Conservation (phyloP, 1,140 invertebrate genomes). For the Odontomachus brunneus region DNA sequence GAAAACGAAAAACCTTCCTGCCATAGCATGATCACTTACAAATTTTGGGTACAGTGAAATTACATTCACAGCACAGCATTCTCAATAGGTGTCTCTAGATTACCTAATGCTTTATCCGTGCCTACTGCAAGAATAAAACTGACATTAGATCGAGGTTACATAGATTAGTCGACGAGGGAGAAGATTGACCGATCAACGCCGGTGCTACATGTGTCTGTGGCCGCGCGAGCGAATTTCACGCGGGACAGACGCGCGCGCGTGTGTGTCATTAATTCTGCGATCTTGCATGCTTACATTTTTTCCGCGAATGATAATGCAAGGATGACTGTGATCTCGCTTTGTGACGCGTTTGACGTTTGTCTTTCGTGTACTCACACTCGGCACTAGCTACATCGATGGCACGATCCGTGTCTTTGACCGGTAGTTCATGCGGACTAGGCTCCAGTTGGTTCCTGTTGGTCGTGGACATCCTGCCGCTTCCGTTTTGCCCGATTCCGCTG, state of each 20-base stretch:
- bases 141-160: constrained; percentile 51
- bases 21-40: constrained; percentile 84
- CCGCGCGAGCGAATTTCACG: no score
- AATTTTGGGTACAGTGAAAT: constrained; percentile 78
- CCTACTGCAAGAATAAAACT: constrained; percentile 81
- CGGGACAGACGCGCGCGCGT: no score
- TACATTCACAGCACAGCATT: constrained; percentile 81
- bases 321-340: constrained; percentile 46
- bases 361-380: constrained; percentile 80
- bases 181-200: background rate
- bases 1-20: constrained; percentile 52
- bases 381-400: constrained; percentile 84
- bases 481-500: constrained; percentile 69
- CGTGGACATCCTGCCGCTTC: constrained; percentile 72
- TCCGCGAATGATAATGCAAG: background rate
- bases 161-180: background rate
- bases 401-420: constrained; percentile 83
- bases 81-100: constrained; percentile 81
- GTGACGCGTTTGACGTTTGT: background rate
- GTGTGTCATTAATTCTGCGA: background rate
- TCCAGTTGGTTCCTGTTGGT: constrained; percentile 81
- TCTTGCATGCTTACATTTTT: constrained; percentile 59
- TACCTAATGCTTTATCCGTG: constrained; percentile 84
- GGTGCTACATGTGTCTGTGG: no score
- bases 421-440: constrained; percentile 83